These are phyloP conservation scores for Caenorhabditis drosophilae DNA, from an alignment of 2,888 invertebrate species.

Conservation along the genomic window DNA sequence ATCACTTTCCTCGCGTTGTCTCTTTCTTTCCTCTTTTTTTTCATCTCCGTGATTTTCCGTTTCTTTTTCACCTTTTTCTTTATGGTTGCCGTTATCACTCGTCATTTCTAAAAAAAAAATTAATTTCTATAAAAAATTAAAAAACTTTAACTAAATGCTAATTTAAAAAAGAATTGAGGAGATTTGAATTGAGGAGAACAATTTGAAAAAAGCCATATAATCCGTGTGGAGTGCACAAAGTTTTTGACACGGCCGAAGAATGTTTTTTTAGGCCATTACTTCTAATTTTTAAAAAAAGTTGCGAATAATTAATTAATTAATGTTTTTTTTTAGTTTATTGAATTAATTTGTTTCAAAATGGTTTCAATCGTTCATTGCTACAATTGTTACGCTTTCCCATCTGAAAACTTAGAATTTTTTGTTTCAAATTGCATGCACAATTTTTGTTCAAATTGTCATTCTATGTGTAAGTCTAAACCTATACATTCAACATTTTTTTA, in stretches of 20 bases:
- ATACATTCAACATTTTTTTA: no score
- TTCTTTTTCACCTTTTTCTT: not conserved
- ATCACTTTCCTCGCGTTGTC: constrained; percentile 1
- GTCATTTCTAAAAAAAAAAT: not conserved
- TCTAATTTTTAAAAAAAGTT: no score
- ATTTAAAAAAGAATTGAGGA: constrained; percentile 1
- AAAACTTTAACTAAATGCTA: not conserved
- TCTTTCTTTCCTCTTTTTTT: not conserved
- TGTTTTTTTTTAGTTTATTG: no score
- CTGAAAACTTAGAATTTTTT: not conserved
- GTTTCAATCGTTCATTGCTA: not conserved
- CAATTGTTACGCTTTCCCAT: not conserved
- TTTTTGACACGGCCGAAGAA: not conserved
- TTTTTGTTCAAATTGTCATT: not conserved
- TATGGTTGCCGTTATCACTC: not conserved
- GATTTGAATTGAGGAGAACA: no score
- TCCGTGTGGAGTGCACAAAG: constrained; percentile 1
- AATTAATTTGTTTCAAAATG: no score
- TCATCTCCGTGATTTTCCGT: not conserved
- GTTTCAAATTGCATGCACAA: not conserved
- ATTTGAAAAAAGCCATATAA: not conserved
- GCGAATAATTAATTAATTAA: no score
- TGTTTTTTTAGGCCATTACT: no score
- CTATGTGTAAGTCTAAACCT: not conserved
- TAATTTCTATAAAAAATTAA: not conserved